Percentiles rank a stretch among this genome's conserved stretches.
Evolutionary conservation across 2,797 vertebrate species (phyloP).

Genomic region (Apodemus agrarius): DNA sequence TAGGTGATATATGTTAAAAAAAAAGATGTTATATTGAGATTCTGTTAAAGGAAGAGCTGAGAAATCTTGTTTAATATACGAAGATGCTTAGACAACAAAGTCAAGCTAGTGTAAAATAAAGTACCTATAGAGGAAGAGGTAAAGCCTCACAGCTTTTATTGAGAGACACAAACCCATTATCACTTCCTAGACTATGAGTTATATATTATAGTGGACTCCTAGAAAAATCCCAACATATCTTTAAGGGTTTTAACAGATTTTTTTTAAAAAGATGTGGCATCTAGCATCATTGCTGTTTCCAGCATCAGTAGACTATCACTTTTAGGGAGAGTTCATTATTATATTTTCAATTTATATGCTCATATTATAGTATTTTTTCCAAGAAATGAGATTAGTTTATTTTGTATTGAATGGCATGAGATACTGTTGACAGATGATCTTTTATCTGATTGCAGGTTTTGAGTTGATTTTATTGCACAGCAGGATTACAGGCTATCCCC

Average conservation of each 20-base stretch:
- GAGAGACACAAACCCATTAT: background rate
- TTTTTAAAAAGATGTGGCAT: background rate
- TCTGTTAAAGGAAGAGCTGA: background rate
- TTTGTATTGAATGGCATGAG: constrained; percentile 15
- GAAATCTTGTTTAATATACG: background rate
- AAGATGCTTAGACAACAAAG: background rate
- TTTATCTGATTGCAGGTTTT: constrained; percentile 46
- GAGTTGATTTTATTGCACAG: constrained; percentile 59
- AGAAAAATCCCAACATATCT: background rate
- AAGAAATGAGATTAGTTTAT: background rate
- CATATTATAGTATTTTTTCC: background rate
- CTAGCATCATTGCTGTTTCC: background rate
- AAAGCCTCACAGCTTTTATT: background rate
- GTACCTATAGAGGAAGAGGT: background rate
- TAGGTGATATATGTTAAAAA: background rate
- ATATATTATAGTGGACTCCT: background rate
- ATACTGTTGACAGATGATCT: constrained; percentile 11
- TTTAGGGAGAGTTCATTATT: background rate
- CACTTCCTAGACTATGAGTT: background rate
- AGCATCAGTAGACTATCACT: background rate
- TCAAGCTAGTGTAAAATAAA: constrained; percentile 11
- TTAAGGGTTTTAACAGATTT: background rate
- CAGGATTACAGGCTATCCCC: constrained; percentile 40
- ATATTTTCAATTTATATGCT: background rate
- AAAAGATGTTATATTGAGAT: background rate